Conservation (phyloP, 2,113 vertebrate genomes). For the Nipponia nippon region DNA sequence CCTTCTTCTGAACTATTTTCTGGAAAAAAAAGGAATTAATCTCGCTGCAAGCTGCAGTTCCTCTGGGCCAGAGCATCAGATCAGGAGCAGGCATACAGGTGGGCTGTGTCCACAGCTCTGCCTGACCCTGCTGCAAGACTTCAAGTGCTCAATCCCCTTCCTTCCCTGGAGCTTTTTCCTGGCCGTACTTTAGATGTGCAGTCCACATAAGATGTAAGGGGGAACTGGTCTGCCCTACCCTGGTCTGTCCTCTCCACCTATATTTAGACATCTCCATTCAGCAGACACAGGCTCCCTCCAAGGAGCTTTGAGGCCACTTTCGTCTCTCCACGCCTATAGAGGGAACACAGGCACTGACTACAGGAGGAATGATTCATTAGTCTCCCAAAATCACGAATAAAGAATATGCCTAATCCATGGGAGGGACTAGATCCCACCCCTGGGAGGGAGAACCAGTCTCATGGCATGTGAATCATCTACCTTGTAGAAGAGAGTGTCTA, state of each 20-base stretch:
- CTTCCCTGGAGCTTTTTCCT: neutral
- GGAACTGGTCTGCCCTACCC: neutral
- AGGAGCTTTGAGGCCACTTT: neutral
- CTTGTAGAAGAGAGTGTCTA: neutral
- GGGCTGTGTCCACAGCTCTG: neutral
- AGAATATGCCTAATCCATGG: neutral
- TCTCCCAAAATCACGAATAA: neutral
- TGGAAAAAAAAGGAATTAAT: neutral
- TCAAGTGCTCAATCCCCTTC: neutral
- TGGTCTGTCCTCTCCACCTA: neutral
- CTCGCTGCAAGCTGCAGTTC: neutral
- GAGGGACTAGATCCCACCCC: neutral
- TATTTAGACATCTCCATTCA: neutral
- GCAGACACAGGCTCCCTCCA: neutral
- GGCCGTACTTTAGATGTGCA: rapidly evolving
- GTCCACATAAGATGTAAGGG: neutral
- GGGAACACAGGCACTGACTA: neutral
- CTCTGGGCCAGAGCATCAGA: neutral
- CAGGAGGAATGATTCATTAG: neutral
- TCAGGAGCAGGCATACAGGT: neutral
- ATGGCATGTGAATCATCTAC: neutral
- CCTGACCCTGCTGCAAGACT: neutral
- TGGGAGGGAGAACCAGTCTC: neutral
- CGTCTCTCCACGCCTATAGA: neutral
- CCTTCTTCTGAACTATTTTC: neutral